Evolutionary conservation across 2,113 vertebrate species (phyloP).

Genomic region (Gallinago undulata): DNA sequence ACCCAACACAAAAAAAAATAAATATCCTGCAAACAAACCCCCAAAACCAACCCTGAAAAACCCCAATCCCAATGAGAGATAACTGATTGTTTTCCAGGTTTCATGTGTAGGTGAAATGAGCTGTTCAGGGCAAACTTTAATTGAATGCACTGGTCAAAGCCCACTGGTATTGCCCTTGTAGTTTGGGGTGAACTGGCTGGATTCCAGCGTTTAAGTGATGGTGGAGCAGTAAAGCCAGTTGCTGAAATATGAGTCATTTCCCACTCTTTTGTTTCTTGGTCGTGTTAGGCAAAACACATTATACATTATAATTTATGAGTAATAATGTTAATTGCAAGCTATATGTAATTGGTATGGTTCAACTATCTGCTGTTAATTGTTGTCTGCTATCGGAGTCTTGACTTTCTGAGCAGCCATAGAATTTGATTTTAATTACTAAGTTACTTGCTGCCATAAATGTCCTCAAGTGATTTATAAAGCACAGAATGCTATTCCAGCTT

Average conservation of each 20-base stretch:
- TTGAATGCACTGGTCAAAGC: not conserved
- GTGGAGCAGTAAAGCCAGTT: not conserved
- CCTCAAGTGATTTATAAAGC: slow-evolving; percentile 42
- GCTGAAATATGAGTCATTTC: not conserved
- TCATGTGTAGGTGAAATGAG: not conserved
- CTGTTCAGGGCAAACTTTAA: not conserved
- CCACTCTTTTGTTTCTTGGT: not conserved
- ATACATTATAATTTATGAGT: slow-evolving; percentile 29
- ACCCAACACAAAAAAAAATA: not conserved
- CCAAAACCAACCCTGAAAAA: not conserved
- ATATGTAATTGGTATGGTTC: slow-evolving; percentile 38
- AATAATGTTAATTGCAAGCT: slow-evolving; percentile 60
- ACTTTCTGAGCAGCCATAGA: slow-evolving; percentile 5
- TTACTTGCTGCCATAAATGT: slow-evolving; percentile 39
- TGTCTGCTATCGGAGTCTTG: not conserved
- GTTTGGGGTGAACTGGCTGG: not conserved
- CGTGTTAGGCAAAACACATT: slow-evolving; percentile 31
- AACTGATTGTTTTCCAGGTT: not conserved
- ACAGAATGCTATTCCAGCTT: not conserved
- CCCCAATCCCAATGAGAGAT: not conserved
- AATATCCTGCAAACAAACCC: not conserved
- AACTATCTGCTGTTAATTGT: slow-evolving; percentile 15
- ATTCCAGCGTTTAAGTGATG: not conserved
- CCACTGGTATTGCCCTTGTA: not conserved
- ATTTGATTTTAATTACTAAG: slow-evolving; percentile 62